A percentile compares a stretch with the other conserved stretches of the same genome.
Conservation (phyloP, 1,140 invertebrate genomes). For the Drosophila kurseongensis region DNA sequence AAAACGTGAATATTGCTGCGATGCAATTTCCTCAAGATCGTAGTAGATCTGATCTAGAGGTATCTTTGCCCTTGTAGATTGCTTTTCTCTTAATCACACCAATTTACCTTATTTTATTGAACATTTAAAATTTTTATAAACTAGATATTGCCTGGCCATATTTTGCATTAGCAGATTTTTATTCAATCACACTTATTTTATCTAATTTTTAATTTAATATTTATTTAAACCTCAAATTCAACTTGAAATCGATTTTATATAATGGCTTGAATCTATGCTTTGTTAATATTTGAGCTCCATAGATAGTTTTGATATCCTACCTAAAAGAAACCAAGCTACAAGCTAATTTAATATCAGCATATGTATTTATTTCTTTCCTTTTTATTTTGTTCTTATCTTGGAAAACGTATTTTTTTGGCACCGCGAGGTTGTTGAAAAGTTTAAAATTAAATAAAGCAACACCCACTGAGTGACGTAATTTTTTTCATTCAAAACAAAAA, state of each 20-base stretch:
- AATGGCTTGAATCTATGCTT: no score
- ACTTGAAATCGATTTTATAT: no score
- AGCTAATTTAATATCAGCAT: constrained; percentile 21
- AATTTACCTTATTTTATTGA: background rate
- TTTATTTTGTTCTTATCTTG: constrained; percentile 23
- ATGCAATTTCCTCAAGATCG: constrained; percentile 25
- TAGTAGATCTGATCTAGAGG: background rate
- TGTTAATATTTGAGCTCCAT: background rate
- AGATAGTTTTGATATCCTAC: background rate
- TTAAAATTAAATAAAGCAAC: constrained; percentile 59
- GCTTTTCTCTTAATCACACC: constrained; percentile 8
- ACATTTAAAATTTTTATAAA: no score
- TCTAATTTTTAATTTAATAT: no score
- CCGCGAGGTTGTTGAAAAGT: constrained; percentile 5
- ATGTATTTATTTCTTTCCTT: background rate
- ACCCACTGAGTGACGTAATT: constrained; percentile 69
- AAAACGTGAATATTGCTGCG: constrained; percentile 34
- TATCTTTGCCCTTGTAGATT: constrained; percentile 8
- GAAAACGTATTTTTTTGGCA: constrained; percentile 39
- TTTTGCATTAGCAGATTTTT: no score
- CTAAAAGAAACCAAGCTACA: constrained; percentile 11
- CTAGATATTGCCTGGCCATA: no score
- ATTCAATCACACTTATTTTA: no score
- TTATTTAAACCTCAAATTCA: no score
- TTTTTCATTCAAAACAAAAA: constrained; percentile 68